Conservation (phyloP, 2,797 vertebrate species). For the Enteromius afrohamiltoni region DNA sequence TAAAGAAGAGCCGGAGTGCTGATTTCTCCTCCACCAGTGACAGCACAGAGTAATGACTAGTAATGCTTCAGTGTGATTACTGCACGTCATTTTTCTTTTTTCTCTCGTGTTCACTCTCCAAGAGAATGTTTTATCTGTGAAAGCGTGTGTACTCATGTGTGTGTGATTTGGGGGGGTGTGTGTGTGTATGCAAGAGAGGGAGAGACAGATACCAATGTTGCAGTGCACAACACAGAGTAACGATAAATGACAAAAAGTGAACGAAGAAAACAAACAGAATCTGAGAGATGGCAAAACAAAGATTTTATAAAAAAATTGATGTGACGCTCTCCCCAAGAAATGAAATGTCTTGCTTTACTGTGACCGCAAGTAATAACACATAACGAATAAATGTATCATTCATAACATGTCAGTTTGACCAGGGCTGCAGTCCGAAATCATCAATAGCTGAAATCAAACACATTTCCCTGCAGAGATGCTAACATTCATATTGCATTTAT, state of each 20-base stretch:
- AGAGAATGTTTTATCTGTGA: conserved; percentile 70
- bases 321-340: too few relatives aligned
- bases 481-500: conserved; percentile 17
- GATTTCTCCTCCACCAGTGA: conserved; percentile 68
- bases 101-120: conserved; percentile 74
- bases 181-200: conserved; percentile 4
- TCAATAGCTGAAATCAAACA: conserved; percentile 22
- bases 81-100: conserved; percentile 77
- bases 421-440: conserved; percentile 1
- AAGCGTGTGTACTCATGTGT: conserved; percentile 48
- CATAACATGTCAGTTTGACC: neutral
- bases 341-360: conserved; percentile 10
- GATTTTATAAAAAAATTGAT: too few relatives aligned
- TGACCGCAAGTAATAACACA: neutral
- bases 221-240: conserved; percentile 5
- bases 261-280: conserved; percentile 37
- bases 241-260: conserved; percentile 28
- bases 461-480: neutral
- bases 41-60: conserved; percentile 72
- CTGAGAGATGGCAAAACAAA: too few relatives aligned
- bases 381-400: conserved; percentile 3
- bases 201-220: conserved; percentile 7
- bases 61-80: conserved; percentile 73
- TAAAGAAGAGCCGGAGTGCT: conserved; percentile 54
- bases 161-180: conserved; percentile 36